These are phyloP conservation scores for Leucoraja erinaceus DNA, from an alignment of 2,113 vertebrate species.

Conservation along the genomic window DNA sequence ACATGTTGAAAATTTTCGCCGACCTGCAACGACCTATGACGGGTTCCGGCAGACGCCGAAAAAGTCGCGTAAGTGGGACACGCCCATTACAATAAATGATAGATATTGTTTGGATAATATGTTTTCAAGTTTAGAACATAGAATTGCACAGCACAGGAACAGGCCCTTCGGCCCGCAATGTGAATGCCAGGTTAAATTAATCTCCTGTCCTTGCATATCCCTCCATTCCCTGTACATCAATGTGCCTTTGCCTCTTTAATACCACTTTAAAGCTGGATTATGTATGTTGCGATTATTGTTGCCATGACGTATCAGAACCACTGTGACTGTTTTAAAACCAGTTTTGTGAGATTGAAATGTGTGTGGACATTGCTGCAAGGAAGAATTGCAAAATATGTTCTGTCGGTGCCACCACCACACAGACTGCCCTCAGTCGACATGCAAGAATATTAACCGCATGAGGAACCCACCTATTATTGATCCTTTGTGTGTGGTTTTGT, in stretches of 20 bases:
- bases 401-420: not conserved
- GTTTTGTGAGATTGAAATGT: not conserved
- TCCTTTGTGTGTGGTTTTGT: not conserved
- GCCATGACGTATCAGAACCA: not conserved
- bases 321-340: not conserved
- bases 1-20: too few species aligned
- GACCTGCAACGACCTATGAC: too few species aligned
- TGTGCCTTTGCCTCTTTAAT: too few species aligned
- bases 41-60: too few species aligned
- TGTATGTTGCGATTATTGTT: not conserved
- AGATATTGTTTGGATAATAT: not conserved
- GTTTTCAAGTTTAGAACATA: not conserved
- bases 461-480: not conserved
- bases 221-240: too few species aligned
- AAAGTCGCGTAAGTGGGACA: too few species aligned
- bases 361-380: not conserved
- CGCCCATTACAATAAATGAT: too few species aligned
- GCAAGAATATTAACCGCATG: not conserved
- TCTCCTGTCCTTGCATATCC: too few species aligned
- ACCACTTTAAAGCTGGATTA: not conserved
- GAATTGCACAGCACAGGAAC: too few species aligned
- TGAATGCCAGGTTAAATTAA: too few species aligned
- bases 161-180: too few species aligned
- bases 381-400: not conserved
- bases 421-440: not conserved